Percentiles rank a stretch among this genome's conserved stretches.
phyloP scores from a whole-genome alignment of 2,113 vertebrate genomes.

The Neomonachus schauinslandi region DNA sequence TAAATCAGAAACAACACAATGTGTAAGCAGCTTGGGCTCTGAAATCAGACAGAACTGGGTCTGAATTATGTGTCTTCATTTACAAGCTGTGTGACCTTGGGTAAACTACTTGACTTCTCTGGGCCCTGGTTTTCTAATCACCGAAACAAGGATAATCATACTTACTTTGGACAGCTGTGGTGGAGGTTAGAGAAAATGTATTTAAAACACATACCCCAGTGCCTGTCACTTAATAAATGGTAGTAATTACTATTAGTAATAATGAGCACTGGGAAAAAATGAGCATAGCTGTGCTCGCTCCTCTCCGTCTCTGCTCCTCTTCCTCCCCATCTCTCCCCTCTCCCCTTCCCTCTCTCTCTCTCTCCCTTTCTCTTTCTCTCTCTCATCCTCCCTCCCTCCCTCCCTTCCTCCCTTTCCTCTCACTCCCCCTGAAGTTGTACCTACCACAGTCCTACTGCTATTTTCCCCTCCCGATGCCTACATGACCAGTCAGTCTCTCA shows the following conservation, averaged over 20 bases:
- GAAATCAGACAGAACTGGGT: neutral
- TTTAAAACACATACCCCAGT: neutral
- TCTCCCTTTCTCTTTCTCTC: neutral
- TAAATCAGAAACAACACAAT: neutral
- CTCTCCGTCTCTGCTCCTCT: neutral
- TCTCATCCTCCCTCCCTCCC: neutral
- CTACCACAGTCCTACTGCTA: neutral
- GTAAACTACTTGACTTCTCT: neutral
- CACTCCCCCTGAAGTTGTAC: neutral
- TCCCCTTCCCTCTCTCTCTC: neutral
- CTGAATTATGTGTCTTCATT: neutral
- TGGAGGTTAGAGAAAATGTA: neutral
- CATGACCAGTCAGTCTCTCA: slow-evolving; percentile 1
- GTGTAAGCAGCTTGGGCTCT: neutral
- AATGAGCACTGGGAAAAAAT: neutral
- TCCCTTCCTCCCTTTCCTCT: neutral
- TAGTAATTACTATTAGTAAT: neutral
- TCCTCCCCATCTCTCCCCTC: too few relatives aligned
- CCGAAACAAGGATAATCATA: neutral
- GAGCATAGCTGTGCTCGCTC: neutral
- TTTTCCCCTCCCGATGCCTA: neutral
- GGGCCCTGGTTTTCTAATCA: neutral
- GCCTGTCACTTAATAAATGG: neutral
- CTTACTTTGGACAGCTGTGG: neutral
- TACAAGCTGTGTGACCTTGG: neutral